Percentiles rank a stretch among this genome's conserved stretches.
These are phyloP conservation scores for Nephrotoma guestfalica DNA, from an alignment of 2,888 invertebrate species.

Conservation along the genomic window DNA sequence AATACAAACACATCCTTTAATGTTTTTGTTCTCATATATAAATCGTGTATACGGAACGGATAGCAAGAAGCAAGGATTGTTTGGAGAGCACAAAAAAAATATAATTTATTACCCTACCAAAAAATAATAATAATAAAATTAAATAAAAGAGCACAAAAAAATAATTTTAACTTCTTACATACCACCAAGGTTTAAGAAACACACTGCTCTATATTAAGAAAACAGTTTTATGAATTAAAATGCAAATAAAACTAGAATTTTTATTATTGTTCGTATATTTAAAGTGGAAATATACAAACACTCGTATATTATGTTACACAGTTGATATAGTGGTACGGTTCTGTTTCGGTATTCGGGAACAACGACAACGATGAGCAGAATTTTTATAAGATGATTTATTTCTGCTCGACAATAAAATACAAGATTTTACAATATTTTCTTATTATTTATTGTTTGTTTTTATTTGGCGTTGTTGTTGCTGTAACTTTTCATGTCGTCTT, in stretches of 20 bases:
- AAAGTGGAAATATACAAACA: not conserved
- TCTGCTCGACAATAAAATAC: not conserved
- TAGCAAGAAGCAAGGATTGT: not conserved
- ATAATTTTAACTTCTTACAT: not conserved
- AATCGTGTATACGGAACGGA: not conserved
- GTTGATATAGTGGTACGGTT: not conserved
- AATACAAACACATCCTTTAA: not conserved
- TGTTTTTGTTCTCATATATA: not conserved
- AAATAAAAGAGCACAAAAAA: not conserved
- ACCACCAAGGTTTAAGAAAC: not conserved
- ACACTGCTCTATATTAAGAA: not conserved
- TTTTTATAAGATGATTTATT: not conserved
- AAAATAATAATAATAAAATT: not conserved
- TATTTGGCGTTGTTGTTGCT: not conserved
- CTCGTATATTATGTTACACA: not conserved
- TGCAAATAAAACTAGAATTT: not conserved
- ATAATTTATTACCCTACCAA: not conserved
- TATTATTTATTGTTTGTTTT: not conserved
- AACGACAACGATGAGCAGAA: not conserved
- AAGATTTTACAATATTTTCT: not conserved
- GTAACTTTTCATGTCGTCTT: not conserved
- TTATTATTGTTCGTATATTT: not conserved
- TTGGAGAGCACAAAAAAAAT: not conserved
- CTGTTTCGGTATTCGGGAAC: not conserved
- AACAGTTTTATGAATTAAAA: not conserved